Base-by-base conservation (phyloP, 1,140 invertebrate genomes). In the Leucophenga varia region DNA sequence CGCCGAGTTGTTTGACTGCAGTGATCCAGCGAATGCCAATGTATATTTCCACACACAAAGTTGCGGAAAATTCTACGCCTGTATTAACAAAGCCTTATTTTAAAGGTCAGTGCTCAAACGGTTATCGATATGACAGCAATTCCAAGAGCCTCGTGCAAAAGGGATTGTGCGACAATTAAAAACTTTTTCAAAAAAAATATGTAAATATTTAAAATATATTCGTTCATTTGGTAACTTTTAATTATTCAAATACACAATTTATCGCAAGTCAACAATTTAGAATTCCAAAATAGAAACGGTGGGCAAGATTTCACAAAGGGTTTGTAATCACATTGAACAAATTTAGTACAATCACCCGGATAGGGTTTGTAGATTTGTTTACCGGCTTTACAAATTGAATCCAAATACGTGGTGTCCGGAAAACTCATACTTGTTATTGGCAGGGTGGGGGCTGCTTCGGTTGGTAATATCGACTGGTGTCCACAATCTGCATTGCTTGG, bases 271-370 rank as follows among this genome's bases (percentile, higher is more conserved):
- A n/a, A n/a, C n/a, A n/a, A n/a, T n/a, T n/a, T n/a, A n/a, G n/a
- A n/a, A 12, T 57, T 52, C 54, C 55, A 57, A 16, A 40, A 57
- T 6, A 57, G n/a, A 7, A 17, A 1, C 5, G 30, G n/a, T 1
- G 55, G 49, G 39, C 55, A 57, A 10, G 31, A 13, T 2, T 7
- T 10, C n/a, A 47, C 40, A 8, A 57, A 19, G n/a, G 55, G 21
- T 14, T 30, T 9, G 1, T 54, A 21, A 19, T 30, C 40, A 16
- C 55, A 57, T 7, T 57, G 55, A 19, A 41, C 21, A 17, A 21
- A 57, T 36, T 43, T 57, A 1, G 43, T 57, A 6, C 55, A 57
- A 34, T 57, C 55, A 0, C n/a, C n/a, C n/a, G n/a, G n/a, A n/a
- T n/a, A n/a, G n/a, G n/a, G n/a, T n/a, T n/a, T n/a, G n/a, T n/a